Conservation (phyloP, 1,140 invertebrate species). For the Ceratina australensis region DNA sequence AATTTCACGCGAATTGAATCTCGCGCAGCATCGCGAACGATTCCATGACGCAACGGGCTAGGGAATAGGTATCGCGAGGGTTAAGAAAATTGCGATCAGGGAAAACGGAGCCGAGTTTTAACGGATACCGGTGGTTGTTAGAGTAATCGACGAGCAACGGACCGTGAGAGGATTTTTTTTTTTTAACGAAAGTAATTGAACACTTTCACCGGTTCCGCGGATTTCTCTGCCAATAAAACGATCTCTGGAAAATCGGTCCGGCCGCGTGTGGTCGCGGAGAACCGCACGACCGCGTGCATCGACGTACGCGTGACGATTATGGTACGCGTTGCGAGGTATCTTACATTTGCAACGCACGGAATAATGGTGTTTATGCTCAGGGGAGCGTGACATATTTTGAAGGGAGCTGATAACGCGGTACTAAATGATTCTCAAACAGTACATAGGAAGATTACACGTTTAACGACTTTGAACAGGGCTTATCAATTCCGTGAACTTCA, state of each 20-base stretch:
- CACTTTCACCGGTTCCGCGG: conserved; percentile 44
- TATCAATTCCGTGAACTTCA: conserved; percentile 31
- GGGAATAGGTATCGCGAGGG: not conserved
- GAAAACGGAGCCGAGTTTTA: conserved; percentile 36
- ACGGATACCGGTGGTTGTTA: conserved; percentile 24
- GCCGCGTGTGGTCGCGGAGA: not conserved
- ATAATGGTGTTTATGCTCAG: not conserved
- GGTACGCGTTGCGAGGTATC: too few species aligned
- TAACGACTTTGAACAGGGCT: conserved; percentile 4
- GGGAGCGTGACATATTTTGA: not conserved
- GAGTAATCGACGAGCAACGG: conserved; percentile 47
- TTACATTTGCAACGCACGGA: not conserved
- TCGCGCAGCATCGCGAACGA: not conserved
- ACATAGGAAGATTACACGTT: not conserved
- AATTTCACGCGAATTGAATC: not conserved
- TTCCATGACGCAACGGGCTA: not conserved
- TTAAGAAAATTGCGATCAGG: conserved; percentile 9
- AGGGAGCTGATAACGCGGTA: conserved; percentile 1
- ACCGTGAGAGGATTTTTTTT: conserved; percentile 31
- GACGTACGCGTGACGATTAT: not conserved
- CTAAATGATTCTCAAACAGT: conserved; percentile 1
- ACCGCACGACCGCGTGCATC: not conserved
- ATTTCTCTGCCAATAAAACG: conserved; percentile 26
- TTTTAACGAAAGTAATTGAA: conserved; percentile 31
- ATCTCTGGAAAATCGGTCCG: conserved; percentile 11